Conservation (phyloP, 2,888 invertebrate genomes). For the Drosophila formosana region DNA sequence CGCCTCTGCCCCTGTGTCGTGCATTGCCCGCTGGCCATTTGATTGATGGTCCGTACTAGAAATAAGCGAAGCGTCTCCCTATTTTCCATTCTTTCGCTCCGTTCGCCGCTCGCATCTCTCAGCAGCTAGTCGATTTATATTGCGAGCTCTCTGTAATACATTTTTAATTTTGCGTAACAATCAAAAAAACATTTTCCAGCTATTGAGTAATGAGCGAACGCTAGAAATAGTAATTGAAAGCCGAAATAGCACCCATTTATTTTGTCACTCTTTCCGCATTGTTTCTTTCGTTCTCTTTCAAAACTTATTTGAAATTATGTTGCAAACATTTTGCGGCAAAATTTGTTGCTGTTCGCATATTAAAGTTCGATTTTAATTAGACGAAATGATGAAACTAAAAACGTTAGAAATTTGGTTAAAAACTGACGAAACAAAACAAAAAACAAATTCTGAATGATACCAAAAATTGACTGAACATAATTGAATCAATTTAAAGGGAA, state of each 20-base stretch:
- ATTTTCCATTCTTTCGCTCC: neutral
- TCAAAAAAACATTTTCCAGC: conserved; percentile 34
- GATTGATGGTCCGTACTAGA: conserved; percentile 52
- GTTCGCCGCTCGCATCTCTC: neutral
- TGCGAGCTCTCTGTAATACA: conserved; percentile 37
- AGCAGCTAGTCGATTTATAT: conserved; percentile 36
- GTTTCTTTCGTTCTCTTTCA: neutral
- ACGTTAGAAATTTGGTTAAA: too few relatives aligned
- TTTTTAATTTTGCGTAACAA: conserved; percentile 53
- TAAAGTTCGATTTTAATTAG: too few relatives aligned
- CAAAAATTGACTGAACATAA: too few relatives aligned
- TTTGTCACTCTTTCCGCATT: conserved; percentile 5
- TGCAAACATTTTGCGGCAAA: neutral
- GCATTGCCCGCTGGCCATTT: conserved; percentile 48
- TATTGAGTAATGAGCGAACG: conserved; percentile 33
- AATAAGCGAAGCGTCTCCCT: conserved; percentile 19
- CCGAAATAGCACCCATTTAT: conserved; percentile 33
- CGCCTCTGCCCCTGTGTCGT: neutral
- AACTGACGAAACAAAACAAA: too few relatives aligned
- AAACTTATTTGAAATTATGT: neutral
- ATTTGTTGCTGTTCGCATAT: too few relatives aligned
- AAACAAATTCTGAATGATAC: too few relatives aligned
- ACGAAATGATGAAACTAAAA: too few relatives aligned
- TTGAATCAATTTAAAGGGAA: too few relatives aligned
- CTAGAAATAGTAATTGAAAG: conserved; percentile 20